These are phyloP conservation scores for Tonatia bakeri DNA, from an alignment of 2,113 vertebrate species.

Conservation along the genomic window DNA sequence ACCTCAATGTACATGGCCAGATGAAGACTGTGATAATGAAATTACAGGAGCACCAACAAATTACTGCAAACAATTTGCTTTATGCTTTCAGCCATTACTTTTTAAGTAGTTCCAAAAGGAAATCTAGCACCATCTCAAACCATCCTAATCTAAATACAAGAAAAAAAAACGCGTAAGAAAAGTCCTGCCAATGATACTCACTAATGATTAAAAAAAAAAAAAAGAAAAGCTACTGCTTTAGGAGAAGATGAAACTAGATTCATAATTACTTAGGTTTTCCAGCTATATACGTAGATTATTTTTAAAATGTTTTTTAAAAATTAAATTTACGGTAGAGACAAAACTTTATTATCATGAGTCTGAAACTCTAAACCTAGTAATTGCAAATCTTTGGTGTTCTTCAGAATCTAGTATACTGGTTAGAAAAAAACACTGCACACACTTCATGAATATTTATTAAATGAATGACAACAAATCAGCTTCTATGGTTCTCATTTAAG, in stretches of 20 bases:
- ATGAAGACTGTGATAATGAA: neutral
- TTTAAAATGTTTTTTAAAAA: neutral
- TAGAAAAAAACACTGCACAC: neutral
- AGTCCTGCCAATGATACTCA: neutral
- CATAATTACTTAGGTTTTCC: neutral
- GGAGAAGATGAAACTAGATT: neutral
- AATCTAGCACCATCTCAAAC: neutral
- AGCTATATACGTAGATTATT: neutral
- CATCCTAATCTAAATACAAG: neutral
- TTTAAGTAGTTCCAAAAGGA: neutral
- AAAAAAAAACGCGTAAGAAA: neutral
- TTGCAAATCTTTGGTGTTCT: neutral
- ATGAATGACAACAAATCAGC: neutral
- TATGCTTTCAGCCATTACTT: neutral
- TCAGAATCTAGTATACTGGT: neutral
- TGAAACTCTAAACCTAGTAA: neutral
- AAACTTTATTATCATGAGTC: neutral
- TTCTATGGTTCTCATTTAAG: neutral
- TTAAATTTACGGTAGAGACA: neutral
- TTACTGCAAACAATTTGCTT: neutral
- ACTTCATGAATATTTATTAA: neutral
- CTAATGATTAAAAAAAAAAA: conserved; percentile 32
- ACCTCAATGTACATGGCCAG: neutral
- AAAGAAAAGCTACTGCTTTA: neutral
- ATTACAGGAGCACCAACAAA: neutral